phyloP scores from a whole-genome alignment of 2,113 vertebrate species.

The Jaculus jaculus region DNA sequence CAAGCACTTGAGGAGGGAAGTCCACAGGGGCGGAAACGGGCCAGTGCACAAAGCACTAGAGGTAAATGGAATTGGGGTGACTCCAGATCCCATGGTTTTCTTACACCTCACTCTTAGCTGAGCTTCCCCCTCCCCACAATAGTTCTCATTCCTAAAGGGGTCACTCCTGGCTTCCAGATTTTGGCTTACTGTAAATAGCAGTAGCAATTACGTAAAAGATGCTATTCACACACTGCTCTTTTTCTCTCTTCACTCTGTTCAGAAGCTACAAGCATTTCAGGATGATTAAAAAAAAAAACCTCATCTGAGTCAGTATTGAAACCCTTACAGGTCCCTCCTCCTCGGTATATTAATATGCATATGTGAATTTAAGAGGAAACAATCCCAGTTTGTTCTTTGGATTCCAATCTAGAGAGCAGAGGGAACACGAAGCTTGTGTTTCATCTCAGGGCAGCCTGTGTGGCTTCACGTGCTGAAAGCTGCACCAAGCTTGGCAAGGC shows the following conservation, averaged over 20 bases:
- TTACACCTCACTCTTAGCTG: neutral
- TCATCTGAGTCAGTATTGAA: slow-evolving; percentile 21
- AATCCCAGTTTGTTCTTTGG: neutral
- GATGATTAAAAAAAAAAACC: slow-evolving; percentile 2
- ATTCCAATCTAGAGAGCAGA: neutral
- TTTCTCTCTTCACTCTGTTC: neutral
- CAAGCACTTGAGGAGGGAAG: neutral
- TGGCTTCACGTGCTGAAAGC: neutral
- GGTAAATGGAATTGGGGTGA: neutral
- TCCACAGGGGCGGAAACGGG: neutral
- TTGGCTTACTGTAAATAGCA: neutral
- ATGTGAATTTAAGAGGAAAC: neutral
- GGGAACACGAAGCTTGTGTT: neutral
- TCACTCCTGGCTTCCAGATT: neutral
- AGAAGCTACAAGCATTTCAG: slow-evolving; percentile 37
- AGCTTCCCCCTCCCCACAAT: neutral
- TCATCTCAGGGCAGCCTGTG: neutral
- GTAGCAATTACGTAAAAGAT: slow-evolving; percentile 12
- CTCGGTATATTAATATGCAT: neutral
- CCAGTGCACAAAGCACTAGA: neutral
- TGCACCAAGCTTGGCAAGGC: neutral
- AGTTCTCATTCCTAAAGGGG: neutral
- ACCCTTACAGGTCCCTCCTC: neutral
- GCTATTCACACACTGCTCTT: neutral
- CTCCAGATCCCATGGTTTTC: neutral